These are phyloP conservation scores for Benthosema pterotum DNA, from an alignment of 2,797 vertebrate species.

Conservation along the genomic window DNA sequence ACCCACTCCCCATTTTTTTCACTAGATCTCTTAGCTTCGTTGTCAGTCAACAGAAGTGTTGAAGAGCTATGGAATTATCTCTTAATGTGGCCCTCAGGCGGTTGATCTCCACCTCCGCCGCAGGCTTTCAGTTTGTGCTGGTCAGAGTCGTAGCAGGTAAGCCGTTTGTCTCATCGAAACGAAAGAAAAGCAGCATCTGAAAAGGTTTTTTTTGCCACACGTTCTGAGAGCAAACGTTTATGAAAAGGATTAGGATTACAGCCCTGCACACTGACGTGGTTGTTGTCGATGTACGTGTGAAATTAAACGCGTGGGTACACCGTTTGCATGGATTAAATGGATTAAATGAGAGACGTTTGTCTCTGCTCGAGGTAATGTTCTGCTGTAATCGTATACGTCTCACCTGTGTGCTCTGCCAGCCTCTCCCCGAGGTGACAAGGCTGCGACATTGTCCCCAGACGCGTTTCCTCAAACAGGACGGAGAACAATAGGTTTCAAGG, in stretches of 20 bases:
- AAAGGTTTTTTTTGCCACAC: not conserved
- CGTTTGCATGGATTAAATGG: too few species aligned
- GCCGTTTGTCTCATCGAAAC: not conserved
- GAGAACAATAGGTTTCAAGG: slow-evolving; percentile 55
- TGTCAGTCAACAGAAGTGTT: slow-evolving; percentile 5
- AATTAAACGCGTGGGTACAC: not conserved
- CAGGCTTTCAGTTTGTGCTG: not conserved
- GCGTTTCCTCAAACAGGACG: slow-evolving; percentile 25
- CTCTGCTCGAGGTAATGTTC: slow-evolving; percentile 17
- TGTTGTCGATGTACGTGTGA: slow-evolving; percentile 17
- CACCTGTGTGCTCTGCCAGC: slow-evolving; percentile 20
- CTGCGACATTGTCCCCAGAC: slow-evolving; percentile 12
- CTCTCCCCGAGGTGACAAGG: slow-evolving; percentile 30
- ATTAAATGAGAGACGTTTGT: not conserved
- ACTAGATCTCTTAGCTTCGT: slow-evolving; percentile 23
- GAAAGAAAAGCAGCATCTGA: slow-evolving; percentile 1
- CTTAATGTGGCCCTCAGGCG: slow-evolving; percentile 22
- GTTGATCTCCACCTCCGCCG: not conserved
- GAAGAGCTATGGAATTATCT: slow-evolving; percentile 22
- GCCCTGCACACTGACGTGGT: not conserved
- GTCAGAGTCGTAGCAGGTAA: slow-evolving; percentile 4
- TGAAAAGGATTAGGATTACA: not conserved
- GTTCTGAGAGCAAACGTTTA: too few species aligned
- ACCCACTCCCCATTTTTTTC: slow-evolving; percentile 34
- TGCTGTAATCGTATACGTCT: not conserved